Base-by-base conservation (phyloP, 2,888 invertebrate genomes). In the Hylaea fasciaria region DNA sequence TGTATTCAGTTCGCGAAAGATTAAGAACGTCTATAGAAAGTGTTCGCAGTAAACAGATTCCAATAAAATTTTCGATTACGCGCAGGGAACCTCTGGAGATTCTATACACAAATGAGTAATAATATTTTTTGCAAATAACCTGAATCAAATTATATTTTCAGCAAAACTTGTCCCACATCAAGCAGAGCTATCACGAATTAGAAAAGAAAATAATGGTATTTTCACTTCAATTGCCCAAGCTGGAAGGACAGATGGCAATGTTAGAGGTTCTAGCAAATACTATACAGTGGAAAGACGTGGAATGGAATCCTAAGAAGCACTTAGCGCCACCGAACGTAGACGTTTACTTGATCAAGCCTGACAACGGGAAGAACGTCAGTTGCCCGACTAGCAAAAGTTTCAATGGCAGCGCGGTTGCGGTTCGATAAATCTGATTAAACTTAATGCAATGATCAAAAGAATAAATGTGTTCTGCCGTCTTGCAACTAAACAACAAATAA, bases 191-290 rank as follows among this genome's bases (percentile, higher is more conserved):
- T 62, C 55, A 73, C 0, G 78, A 84, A 39, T 71, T 91, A 54
- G 88, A 91, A 72, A 57, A 63, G 14, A 80, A 83, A 61, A 77
- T 91, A 32, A 65, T 73, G 0, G 79, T 72, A 47, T 77, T 87
- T 56, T 81, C 89, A 0, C 68, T 79, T 56, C 86, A 87, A 47
- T 57, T 91, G 9, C 89, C 90, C 0, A 91, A 83, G 63, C 70
- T 91, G 9, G 87, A 89, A 77, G 84, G 85, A 0, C 87, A 91
- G 73, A 72, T 91, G 0, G 83, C 85, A 59, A 73, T 86, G 10
- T 72, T 91, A 52, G 88, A 87, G 71, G 73, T 81, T 0, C 60
- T 91, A 16, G 81, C 87, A 0, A 77, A 70, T 39, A 78, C 74
- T 8, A 58, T 86, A 12, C 81, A 83, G 4, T 69, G 56, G n/a